These are phyloP conservation scores for Meiosimyza platycephala DNA, from an alignment of 2,888 invertebrate genomes.

Conservation along the genomic window DNA sequence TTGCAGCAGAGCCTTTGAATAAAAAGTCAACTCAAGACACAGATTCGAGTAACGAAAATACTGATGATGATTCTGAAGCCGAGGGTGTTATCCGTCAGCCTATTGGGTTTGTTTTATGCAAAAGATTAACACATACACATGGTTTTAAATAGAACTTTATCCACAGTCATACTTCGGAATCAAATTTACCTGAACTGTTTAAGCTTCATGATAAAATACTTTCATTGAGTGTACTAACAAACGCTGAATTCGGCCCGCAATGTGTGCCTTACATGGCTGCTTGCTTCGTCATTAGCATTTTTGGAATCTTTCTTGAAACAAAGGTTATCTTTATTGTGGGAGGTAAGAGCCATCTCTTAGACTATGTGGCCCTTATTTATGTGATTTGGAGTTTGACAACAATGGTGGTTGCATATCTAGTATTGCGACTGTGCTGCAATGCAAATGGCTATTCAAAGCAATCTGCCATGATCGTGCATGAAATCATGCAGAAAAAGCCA, in stretches of 20 bases:
- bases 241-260: slow-evolving; percentile 61
- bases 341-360: slow-evolving; percentile 56
- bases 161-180: slow-evolving; percentile 57
- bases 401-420: slow-evolving; percentile 61
- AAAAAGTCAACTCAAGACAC: neutral
- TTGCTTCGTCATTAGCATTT: slow-evolving; percentile 63
- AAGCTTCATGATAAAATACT: slow-evolving; percentile 64
- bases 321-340: slow-evolving; percentile 64
- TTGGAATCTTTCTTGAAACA: slow-evolving; percentile 64
- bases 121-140: neutral
- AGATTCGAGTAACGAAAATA: neutral
- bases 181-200: slow-evolving; percentile 62
- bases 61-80: neutral
- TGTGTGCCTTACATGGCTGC: slow-evolving; percentile 64
- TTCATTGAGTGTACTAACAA: slow-evolving; percentile 59
- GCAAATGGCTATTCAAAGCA: slow-evolving; percentile 61
- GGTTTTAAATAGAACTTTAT: neutral
- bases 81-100: slow-evolving; percentile 40
- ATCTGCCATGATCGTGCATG: slow-evolving; percentile 66
- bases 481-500: slow-evolving; percentile 67
- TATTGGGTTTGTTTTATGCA: neutral
- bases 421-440: slow-evolving; percentile 61
- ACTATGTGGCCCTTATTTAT: slow-evolving; percentile 60
- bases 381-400: slow-evolving; percentile 61
- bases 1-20: neutral